A percentile compares a stretch with the other conserved stretches of the same genome.
Evolutionary conservation across 2,797 vertebrate species (phyloP).

Genomic region (Argentina silus): DNA sequence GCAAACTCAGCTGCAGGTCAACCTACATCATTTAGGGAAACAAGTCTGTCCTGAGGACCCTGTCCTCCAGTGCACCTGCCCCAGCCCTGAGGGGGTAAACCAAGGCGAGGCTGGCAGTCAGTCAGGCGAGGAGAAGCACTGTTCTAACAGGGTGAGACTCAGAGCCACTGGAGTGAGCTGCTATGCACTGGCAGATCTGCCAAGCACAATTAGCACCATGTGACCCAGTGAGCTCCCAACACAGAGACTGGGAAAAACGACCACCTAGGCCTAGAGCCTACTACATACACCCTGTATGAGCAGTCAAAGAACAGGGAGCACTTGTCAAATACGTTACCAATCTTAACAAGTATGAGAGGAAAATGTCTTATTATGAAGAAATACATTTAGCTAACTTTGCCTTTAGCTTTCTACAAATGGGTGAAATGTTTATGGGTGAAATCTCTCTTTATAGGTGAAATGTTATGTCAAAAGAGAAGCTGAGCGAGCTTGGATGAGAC

Average conservation of each 20-base stretch:
- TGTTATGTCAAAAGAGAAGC: too few species aligned
- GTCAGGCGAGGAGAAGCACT: slow-evolving; percentile 48
- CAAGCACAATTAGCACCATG: slow-evolving; percentile 75
- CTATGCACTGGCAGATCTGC: slow-evolving; percentile 67
- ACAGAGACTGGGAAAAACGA: slow-evolving; percentile 23
- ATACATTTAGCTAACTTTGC: too few species aligned
- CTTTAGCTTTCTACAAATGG: too few species aligned
- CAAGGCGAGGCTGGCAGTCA: slow-evolving; percentile 35
- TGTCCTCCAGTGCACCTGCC: not conserved
- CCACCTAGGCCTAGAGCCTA: not conserved
- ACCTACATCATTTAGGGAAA: slow-evolving; percentile 45
- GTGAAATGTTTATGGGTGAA: too few species aligned
- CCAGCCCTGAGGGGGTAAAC: not conserved
- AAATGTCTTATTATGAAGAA: too few species aligned
- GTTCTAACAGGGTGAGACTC: slow-evolving; percentile 57
- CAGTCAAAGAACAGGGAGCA: too few species aligned
- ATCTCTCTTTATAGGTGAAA: too few species aligned
- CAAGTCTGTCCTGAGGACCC: slow-evolving; percentile 4
- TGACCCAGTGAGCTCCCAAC: slow-evolving; percentile 58
- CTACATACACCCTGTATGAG: too few species aligned
- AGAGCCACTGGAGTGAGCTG: slow-evolving; percentile 56
- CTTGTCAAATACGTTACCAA: too few species aligned
- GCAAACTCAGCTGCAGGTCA: slow-evolving; percentile 20
- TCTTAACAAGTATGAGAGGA: too few species aligned
- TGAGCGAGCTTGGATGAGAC: too few species aligned